Conservation (phyloP, 2,113 vertebrate genomes). For the Apeltes quadracus region DNA sequence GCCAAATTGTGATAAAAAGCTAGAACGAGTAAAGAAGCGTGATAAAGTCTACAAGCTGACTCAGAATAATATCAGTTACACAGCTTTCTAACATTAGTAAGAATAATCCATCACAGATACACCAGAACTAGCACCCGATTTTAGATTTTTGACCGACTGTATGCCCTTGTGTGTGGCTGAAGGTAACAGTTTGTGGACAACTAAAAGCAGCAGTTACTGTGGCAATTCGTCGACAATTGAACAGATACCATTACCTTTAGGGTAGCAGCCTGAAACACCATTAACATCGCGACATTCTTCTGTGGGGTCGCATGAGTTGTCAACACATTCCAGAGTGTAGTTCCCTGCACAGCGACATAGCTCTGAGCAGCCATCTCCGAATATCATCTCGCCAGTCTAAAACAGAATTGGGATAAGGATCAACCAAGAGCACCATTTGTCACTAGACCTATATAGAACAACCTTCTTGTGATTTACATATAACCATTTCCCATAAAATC, state of each 20-base stretch:
- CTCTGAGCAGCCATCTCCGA: constrained; percentile 77
- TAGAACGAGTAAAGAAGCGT: background rate
- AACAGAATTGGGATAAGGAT: constrained; percentile 12
- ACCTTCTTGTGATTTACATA: background rate
- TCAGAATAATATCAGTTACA: background rate
- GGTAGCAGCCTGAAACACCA: constrained; percentile 78
- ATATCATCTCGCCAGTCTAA: constrained; percentile 80
- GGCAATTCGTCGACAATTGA: background rate
- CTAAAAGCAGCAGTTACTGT: background rate
- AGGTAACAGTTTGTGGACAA: background rate
- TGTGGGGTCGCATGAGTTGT: constrained; percentile 76
- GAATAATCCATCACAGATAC: background rate
- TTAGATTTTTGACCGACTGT: background rate
- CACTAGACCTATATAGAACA: background rate
- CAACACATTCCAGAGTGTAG: constrained; percentile 80
- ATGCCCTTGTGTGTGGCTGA: background rate
- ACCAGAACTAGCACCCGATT: background rate
- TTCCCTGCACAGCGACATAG: constrained; percentile 81
- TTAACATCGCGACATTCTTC: constrained; percentile 80
- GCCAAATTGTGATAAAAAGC: background rate
- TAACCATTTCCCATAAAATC: background rate
- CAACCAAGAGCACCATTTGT: background rate
- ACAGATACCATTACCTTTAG: constrained; percentile 74
- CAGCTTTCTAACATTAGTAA: background rate
- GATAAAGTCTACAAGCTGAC: no score